Percentiles rank a stretch among this genome's conserved stretches.
Conservation (phyloP, 2,888 invertebrate species). For the Macaria liturata region DNA sequence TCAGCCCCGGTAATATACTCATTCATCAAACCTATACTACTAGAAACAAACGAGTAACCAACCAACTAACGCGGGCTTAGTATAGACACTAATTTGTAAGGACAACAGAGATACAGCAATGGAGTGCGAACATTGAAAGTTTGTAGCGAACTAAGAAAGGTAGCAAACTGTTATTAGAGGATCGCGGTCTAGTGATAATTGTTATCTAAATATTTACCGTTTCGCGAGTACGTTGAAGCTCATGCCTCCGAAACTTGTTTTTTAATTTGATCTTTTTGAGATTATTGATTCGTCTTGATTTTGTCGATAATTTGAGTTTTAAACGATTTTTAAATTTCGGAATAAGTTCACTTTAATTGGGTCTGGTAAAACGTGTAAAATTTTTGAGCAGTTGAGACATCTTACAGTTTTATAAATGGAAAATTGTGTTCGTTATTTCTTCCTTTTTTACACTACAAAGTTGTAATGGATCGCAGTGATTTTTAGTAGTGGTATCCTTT, state of each 20-base stretch:
- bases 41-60: conserved; percentile 25
- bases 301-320: too few species aligned
- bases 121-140: conserved; percentile 26
- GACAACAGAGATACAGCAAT: conserved; percentile 36
- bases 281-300: too few species aligned
- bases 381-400: too few species aligned
- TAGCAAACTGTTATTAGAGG: conserved; percentile 54
- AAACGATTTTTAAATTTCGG: too few species aligned
- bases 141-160: conserved; percentile 34
- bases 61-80: conserved; percentile 44
- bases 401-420: too few species aligned
- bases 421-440: too few species aligned
- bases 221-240: conserved; percentile 57
- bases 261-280: conserved; percentile 35
- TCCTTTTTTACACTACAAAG: too few species aligned
- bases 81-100: not conserved
- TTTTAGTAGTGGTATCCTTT: too few species aligned
- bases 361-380: too few species aligned
- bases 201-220: conserved; percentile 77
- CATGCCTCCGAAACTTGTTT: conserved; percentile 53
- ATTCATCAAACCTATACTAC: conserved; percentile 31
- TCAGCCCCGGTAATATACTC: conserved; percentile 56
- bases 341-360: too few species aligned
- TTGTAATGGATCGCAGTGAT: too few species aligned
- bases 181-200: conserved; percentile 72